Conservation (phyloP, 2,113 vertebrate species). For the Hassar affinis region DNA sequence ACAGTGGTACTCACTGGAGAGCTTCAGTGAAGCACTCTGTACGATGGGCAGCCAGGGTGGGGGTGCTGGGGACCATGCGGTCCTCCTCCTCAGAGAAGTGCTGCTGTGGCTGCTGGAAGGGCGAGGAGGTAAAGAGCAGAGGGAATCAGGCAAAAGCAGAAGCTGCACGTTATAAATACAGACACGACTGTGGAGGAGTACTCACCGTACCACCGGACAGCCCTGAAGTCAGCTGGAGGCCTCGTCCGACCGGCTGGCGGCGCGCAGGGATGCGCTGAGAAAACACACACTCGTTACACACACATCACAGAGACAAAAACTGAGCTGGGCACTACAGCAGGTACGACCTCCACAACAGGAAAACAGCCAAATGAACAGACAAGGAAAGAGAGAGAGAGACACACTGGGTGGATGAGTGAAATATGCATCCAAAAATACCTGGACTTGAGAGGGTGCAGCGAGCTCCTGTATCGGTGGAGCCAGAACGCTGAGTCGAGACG, state of each 20-base stretch:
- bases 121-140: conserved; percentile 22
- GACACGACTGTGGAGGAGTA: background rate
- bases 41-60: conserved; percentile 87
- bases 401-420: too few species aligned
- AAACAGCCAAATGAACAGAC: background rate
- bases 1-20: conserved; percentile 83
- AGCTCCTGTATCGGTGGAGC: conserved; percentile 84
- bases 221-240: conserved; percentile 83
- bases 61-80: conserved; percentile 92
- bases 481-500: conserved; percentile 84
- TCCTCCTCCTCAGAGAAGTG: conserved; percentile 94
- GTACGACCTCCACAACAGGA: background rate
- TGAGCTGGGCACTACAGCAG: background rate
- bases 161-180: background rate
- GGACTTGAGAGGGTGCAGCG: conserved; percentile 84
- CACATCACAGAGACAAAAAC: too few species aligned
- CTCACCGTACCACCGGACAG: conserved; percentile 82
- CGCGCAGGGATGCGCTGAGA: conserved; percentile 70
- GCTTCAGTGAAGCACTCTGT: conserved; percentile 91
- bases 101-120: conserved; percentile 69
- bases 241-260: conserved; percentile 82
- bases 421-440: too few species aligned
- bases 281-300: background rate
- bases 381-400: background rate
- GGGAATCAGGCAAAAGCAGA: background rate